These are phyloP conservation scores for Scolanthus callimorphus DNA, from an alignment of 92 coral and sea anemone genomes.

Conservation along the genomic window DNA sequence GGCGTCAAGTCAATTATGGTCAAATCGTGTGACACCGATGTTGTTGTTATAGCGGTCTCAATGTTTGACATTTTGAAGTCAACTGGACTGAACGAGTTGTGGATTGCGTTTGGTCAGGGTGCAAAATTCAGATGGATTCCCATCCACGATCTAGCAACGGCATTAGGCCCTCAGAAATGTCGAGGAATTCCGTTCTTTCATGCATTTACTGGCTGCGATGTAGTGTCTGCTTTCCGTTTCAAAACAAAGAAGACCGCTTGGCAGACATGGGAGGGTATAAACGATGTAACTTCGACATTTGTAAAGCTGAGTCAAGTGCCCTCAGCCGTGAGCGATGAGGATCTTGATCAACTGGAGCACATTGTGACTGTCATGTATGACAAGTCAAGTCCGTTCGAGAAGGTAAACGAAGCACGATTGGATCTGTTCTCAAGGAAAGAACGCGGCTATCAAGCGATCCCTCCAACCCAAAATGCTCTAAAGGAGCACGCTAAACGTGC, in stretches of 20 bases:
- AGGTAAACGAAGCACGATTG: conserved; percentile 4
- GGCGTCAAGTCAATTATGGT: conserved; percentile 3
- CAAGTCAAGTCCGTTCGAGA: neutral
- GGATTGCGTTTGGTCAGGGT: conserved; percentile 21
- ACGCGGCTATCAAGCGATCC: conserved; percentile 3
- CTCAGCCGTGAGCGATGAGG: no score
- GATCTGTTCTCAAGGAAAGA: conserved; percentile 10
- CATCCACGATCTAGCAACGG: neutral
- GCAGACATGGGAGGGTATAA: conserved; percentile 4
- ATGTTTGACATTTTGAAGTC: neutral
- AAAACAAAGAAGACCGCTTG: conserved; percentile 6
- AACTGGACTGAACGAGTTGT: conserved; percentile 1
- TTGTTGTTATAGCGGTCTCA: neutral
- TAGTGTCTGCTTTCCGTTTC: conserved; percentile 16
- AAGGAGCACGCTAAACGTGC: conserved; percentile 8
- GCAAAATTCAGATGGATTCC: no score
- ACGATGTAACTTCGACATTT: conserved; percentile 25
- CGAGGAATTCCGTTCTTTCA: conserved; percentile 22
- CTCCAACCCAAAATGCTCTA: conserved; percentile 11
- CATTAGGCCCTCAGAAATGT: neutral
- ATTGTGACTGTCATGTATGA: conserved; percentile 9
- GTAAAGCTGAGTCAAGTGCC: neutral
- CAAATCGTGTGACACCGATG: conserved; percentile 5
- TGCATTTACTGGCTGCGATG: conserved; percentile 38
- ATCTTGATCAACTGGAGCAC: conserved; percentile 8